A percentile compares a stretch with the other conserved stretches of the same genome.
Conservation (phyloP, 2,797 vertebrate genomes). For the Dryobates pubescens region DNA sequence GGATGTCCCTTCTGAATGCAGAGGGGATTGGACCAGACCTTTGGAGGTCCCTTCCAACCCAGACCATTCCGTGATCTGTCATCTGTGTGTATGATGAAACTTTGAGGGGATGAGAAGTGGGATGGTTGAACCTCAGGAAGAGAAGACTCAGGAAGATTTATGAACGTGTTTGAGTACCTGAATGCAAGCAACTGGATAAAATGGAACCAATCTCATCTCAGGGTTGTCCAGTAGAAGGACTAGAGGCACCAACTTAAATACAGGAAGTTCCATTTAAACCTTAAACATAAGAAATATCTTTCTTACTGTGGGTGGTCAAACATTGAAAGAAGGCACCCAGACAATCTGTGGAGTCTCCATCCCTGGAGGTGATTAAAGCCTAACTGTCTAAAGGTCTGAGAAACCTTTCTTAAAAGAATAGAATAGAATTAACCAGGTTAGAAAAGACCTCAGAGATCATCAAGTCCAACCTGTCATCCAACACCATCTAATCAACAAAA, state of each 20-base stretch:
- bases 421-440: no score
- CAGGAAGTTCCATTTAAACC: neutral
- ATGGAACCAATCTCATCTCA: neutral
- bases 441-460: no score
- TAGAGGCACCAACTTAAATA: neutral
- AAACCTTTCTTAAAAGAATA: neutral
- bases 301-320: neutral
- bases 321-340: neutral
- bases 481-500: no score
- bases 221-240: neutral
- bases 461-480: no score
- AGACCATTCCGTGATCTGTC: no score
- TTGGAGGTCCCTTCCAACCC: no score
- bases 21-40: no score
- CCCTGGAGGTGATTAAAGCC: neutral
- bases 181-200: neutral
- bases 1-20: no score
- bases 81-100: neutral
- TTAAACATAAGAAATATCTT: neutral
- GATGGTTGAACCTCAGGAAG: neutral
- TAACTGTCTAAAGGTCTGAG: neutral
- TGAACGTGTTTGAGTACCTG: neutral
- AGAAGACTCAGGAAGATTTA: neutral
- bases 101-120: neutral
- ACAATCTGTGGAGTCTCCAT: neutral